Evolutionary conservation across 1,140 invertebrate species (phyloP).

Genomic region (Protaetia brevitarsis): DNA sequence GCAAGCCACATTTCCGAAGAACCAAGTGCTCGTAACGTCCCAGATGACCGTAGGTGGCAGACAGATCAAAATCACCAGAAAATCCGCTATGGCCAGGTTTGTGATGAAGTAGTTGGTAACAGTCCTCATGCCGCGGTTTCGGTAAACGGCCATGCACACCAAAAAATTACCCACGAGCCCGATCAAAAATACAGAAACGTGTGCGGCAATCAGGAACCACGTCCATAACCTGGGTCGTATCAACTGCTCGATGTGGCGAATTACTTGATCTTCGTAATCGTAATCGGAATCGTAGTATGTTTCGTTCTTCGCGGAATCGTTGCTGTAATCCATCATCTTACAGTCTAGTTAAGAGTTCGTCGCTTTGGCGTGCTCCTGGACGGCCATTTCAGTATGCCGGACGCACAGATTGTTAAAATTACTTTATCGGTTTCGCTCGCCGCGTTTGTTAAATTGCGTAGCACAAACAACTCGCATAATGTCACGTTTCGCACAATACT

Average conservation of each 20-base stretch:
- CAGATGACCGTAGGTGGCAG: slow-evolving; percentile 82
- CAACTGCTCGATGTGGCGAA: slow-evolving; percentile 29
- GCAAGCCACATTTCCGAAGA: slow-evolving; percentile 75
- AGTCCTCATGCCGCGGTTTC: slow-evolving; percentile 81
- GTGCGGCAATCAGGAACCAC: slow-evolving; percentile 42
- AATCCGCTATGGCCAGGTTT: slow-evolving; percentile 88
- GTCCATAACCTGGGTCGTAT: slow-evolving; percentile 43
- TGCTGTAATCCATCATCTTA: too few relatives aligned
- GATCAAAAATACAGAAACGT: slow-evolving; percentile 42
- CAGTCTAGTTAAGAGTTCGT: too few relatives aligned
- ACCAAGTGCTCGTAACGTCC: slow-evolving; percentile 90
- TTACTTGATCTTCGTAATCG: background rate
- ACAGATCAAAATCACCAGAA: slow-evolving; percentile 85
- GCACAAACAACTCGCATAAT: background rate
- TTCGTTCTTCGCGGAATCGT: too few relatives aligned
- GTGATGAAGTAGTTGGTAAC: slow-evolving; percentile 93
- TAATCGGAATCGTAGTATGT: background rate
- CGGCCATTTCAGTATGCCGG: too few relatives aligned
- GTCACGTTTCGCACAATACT: background rate
- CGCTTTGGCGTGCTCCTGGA: too few relatives aligned
- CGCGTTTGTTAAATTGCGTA: background rate
- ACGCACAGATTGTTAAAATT: background rate
- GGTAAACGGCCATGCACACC: slow-evolving; percentile 85
- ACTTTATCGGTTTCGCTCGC: background rate
- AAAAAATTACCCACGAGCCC: slow-evolving; percentile 70